These are phyloP conservation scores for Hemitrygon akajei DNA, from an alignment of 2,797 vertebrate genomes.

Conservation along the genomic window DNA sequence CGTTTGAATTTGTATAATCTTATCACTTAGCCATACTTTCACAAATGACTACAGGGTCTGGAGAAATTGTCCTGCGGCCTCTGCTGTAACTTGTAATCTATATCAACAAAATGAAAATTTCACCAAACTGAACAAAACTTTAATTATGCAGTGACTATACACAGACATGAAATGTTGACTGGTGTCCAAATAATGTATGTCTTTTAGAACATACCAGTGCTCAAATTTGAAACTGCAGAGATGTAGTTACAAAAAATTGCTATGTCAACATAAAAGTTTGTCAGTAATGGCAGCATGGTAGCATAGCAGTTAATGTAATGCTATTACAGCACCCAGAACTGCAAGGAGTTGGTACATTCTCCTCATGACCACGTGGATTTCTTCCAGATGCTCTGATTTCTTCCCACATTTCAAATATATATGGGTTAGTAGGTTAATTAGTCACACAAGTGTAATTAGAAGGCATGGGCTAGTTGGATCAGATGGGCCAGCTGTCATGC, in stretches of 20 bases:
- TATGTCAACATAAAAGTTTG: background rate
- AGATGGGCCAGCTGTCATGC: too few species aligned
- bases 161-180: background rate
- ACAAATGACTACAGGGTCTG: background rate
- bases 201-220: background rate
- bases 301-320: too few species aligned
- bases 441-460: too few species aligned
- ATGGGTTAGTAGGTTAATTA: too few species aligned
- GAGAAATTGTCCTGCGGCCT: background rate
- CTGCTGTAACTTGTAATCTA: slow-evolving; percentile 4
- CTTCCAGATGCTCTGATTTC: too few species aligned
- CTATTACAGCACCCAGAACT: too few species aligned
- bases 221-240: background rate
- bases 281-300: too few species aligned
- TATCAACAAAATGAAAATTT: slow-evolving; percentile 4
- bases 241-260: background rate
- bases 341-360: too few species aligned
- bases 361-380: too few species aligned
- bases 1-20: background rate
- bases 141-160: background rate
- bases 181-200: background rate
- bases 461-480: too few species aligned
- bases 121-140: slow-evolving; percentile 13
- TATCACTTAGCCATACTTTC: background rate
- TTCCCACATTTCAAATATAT: too few species aligned